Evolutionary conservation across 2,797 vertebrate species (phyloP), one percentile per base, ranked within the genome.

Genomic region (Rhodeus uyekii): DNA sequence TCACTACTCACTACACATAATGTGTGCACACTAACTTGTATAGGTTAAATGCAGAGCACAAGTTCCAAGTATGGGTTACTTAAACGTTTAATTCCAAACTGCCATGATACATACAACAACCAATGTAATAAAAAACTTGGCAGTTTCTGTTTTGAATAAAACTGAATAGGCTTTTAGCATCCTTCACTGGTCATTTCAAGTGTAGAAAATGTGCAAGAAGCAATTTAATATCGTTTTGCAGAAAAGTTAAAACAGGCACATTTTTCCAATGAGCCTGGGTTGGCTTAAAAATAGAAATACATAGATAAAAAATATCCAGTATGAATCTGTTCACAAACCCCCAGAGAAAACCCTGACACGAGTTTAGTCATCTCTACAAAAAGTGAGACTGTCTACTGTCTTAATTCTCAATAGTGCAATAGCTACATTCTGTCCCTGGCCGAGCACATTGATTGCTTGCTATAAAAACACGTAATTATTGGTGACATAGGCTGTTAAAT

Each of bases 391-490:
- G 2, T 63, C 72, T 72, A 16, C 53, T 18, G 29, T 42, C 38
- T n/a, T 22, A 61, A 46, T 72, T 80, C 38, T 44, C 10, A 19
- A 46, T 27, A 19, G 24, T 44, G 61, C 22, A n/a, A n/a, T n/a
- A 58, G 18, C 44, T 16, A 18, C 22, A 42, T 22, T 44, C 22
- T 60, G 16, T 44, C 64, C 3, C 27, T 44, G 63, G 61, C 32
- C 14, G 58, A 86, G 85, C 53, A 19, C 86, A 90, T 76, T 87
- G 89, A 92, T 90, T 83, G 68, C 46, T 87, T 84, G 84, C 80
- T 89, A 90, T 89, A 83, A 86, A 85, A 88, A 90, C 88, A 36
- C 84, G 86, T 92, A 91, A 91, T 92, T 92, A 90, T 86, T 68
- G 81, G 82, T 39, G 85, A 91, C 81, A 77, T 39, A 42, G 82